phyloP scores from a whole-genome alignment of 2,113 vertebrate genomes.

The Callocephalon fimbriatum region DNA sequence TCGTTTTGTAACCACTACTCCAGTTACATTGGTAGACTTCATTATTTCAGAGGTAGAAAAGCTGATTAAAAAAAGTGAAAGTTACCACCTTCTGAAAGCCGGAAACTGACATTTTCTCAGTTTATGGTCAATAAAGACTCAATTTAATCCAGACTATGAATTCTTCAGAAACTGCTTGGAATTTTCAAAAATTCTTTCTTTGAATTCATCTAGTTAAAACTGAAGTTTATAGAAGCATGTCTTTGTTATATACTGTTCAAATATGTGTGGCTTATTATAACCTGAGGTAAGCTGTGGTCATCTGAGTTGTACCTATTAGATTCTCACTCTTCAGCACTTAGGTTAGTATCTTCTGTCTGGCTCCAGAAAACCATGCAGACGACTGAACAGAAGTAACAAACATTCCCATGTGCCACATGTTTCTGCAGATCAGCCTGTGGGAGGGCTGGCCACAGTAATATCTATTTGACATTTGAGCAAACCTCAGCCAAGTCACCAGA shows the following conservation, averaged over 20 bases:
- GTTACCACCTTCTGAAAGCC: not conserved
- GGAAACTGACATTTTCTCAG: not conserved
- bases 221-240: not conserved
- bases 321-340: not conserved
- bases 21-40: not conserved
- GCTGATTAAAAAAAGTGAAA: not conserved
- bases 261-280: not conserved
- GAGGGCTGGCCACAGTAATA: not conserved
- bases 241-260: not conserved
- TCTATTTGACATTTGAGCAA: too few species aligned
- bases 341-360: not conserved
- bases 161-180: not conserved
- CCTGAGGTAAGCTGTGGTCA: not conserved
- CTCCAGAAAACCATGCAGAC: not conserved
- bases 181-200: not conserved
- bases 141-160: not conserved
- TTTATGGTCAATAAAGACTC: not conserved
- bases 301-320: not conserved
- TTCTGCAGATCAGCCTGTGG: not conserved
- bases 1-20: not conserved
- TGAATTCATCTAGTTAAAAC: not conserved
- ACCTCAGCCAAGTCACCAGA: not conserved
- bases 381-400: not conserved
- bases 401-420: not conserved
- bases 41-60: not conserved